Evolutionary conservation across 2,113 vertebrate species (phyloP), one percentile per base, ranked within the genome.

Genomic region (Anser brachyrhynchus): DNA sequence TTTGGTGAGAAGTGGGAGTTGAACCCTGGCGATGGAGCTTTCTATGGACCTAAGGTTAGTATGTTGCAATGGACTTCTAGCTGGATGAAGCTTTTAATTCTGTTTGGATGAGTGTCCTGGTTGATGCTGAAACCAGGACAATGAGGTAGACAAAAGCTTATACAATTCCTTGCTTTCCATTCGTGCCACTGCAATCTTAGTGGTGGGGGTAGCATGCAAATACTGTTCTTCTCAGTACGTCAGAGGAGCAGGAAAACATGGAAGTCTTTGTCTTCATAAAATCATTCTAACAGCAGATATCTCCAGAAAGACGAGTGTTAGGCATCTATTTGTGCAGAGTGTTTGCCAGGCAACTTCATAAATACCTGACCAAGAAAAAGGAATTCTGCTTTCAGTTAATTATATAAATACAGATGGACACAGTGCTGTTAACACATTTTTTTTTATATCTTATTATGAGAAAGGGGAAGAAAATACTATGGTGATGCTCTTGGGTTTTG

Each of bases 11-110:
- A 99, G 89, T 99, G 99, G 99, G 97, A 99, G 75, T 97, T 99
- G 86, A 99, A 99, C 94, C 99, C 99, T 10, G 99, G 99, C 1
- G 99, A 99, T 89, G 99, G 99, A 76, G 99, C 99, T 62, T 99
- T 99, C 96, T 99, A 99, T 73, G 99, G 99, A 87, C 99, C 99
- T 67, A 99, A 99, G 99, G 99, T 99, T 90, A 98, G 98, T 97
- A 52, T 46, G 22, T 51, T 93, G 41, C 25, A 64, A 28, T 13
- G 31, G 18, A 37, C 5, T 8, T 4, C 7, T 59, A 8, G 3
- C 17, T 65, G 29, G 5, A 9, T 58, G 83, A 33, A 10, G 19
- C 10, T 69, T 92, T 87, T 87, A 49, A 10, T 72, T 90, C 29
- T 86, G 5, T 73, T 93, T 79, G 44, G 26, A 11, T 51, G 33